Percentiles rank a stretch among this genome's conserved stretches.
These are phyloP conservation scores for Lota lota DNA, from an alignment of 2,113 vertebrate species.

Conservation along the genomic window DNA sequence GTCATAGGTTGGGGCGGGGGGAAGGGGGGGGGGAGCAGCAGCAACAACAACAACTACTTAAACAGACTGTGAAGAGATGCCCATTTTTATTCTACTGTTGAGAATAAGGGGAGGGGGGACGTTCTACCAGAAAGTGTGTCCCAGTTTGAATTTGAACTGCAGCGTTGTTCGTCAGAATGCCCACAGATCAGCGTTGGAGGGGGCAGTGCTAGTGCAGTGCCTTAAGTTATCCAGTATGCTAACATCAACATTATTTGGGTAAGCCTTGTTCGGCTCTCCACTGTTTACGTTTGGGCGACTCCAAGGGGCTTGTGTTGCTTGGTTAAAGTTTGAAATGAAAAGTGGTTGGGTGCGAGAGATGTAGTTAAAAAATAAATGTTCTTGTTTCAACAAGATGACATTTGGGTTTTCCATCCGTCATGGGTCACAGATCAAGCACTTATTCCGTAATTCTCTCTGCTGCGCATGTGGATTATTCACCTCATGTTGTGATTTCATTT, in stretches of 20 bases:
- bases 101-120: not conserved
- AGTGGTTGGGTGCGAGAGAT: constrained; percentile 2
- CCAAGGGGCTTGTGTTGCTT: not conserved
- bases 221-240: not conserved
- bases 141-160: constrained; percentile 8
- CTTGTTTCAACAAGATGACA: not conserved
- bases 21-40: too few relatives aligned
- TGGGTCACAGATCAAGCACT: not conserved
- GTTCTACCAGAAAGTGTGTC: constrained; percentile 19
- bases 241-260: not conserved
- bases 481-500: not conserved
- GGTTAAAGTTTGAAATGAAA: constrained; percentile 14
- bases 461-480: not conserved
- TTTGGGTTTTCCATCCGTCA: not conserved
- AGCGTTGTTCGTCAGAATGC: not conserved
- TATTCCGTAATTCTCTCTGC: not conserved
- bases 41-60: constrained; percentile 51
- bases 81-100: constrained; percentile 31
- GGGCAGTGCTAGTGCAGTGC: not conserved
- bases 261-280: not conserved
- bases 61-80: constrained; percentile 36
- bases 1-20: constrained; percentile 50
- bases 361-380: constrained; percentile 3
- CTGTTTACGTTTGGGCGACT: constrained; percentile 9
- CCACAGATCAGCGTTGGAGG: not conserved